A percentile compares a stretch with the other conserved stretches of the same genome.
These are phyloP conservation scores for Panagrolaimus sp. DNA, from an alignment of 1,140 invertebrate species.

Conservation along the genomic window DNA sequence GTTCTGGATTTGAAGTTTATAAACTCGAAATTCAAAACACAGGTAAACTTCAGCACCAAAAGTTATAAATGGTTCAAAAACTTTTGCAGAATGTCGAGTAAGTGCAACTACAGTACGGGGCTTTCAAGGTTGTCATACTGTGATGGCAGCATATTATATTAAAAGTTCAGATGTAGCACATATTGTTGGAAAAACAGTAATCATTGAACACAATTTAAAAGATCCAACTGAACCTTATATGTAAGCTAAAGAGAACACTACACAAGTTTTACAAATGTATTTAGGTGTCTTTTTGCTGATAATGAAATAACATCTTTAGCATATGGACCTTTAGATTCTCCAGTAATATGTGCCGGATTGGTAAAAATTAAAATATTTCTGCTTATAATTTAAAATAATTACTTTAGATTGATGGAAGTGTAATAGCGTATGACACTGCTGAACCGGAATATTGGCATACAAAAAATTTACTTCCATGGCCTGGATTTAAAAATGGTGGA, in stretches of 20 bases:
- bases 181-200: background rate
- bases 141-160: constrained; percentile 9
- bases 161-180: background rate
- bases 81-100: background rate
- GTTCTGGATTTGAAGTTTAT: background rate
- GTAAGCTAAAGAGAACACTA: background rate
- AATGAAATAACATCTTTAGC: background rate
- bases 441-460: background rate
- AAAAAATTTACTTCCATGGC: background rate
- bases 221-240: background rate
- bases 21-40: background rate
- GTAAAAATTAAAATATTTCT: no score
- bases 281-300: background rate
- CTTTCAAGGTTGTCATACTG: background rate
- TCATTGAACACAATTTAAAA: background rate
- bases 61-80: background rate
- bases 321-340: background rate
- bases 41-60: no score
- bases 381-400: no score
- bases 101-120: background rate
- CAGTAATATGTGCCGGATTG: background rate
- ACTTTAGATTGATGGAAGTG: background rate
- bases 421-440: background rate
- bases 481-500: background rate
- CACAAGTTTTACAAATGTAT: background rate